phyloP scores from a whole-genome alignment of 1,140 invertebrate genomes.

The Drosophila kohkoa region DNA sequence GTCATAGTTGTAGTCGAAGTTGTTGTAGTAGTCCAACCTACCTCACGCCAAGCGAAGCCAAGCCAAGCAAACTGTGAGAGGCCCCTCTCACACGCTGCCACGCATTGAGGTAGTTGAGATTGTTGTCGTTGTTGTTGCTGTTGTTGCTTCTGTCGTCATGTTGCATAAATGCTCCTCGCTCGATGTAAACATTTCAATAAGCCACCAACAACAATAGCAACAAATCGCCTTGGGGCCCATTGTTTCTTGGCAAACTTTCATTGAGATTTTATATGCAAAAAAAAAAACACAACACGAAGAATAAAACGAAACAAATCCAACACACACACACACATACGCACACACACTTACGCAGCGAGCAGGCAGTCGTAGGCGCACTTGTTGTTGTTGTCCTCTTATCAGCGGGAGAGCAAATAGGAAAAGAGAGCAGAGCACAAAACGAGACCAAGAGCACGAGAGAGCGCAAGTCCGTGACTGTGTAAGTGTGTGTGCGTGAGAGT shows the following conservation, averaged over 20 bases:
- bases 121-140: slow-evolving; percentile 14
- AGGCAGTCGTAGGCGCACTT: slow-evolving; percentile 27
- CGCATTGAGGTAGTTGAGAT: slow-evolving; percentile 53
- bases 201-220: slow-evolving; percentile 55
- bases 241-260: slow-evolving; percentile 78
- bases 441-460: slow-evolving; percentile 3
- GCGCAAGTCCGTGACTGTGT: background rate
- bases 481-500: background rate
- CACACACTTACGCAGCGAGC: slow-evolving; percentile 11
- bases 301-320: slow-evolving; percentile 36
- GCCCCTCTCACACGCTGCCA: slow-evolving; percentile 37
- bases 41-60: slow-evolving; percentile 66
- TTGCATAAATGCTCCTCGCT: slow-evolving; percentile 72
- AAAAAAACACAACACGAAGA: slow-evolving; percentile 25
- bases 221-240: slow-evolving; percentile 66
- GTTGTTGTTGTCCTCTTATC: slow-evolving; percentile 46
- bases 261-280: slow-evolving; percentile 75
- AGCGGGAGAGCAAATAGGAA: slow-evolving; percentile 44
- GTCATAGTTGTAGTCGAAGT: background rate
- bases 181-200: slow-evolving; percentile 73
- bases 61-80: slow-evolving; percentile 17
- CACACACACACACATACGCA: slow-evolving; percentile 16
- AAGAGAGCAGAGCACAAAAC: slow-evolving; percentile 15
- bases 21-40: slow-evolving; percentile 58
- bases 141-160: slow-evolving; percentile 40